Base-by-base conservation (phyloP, 2,888 invertebrate species). In the Steromphala cineraria region DNA sequence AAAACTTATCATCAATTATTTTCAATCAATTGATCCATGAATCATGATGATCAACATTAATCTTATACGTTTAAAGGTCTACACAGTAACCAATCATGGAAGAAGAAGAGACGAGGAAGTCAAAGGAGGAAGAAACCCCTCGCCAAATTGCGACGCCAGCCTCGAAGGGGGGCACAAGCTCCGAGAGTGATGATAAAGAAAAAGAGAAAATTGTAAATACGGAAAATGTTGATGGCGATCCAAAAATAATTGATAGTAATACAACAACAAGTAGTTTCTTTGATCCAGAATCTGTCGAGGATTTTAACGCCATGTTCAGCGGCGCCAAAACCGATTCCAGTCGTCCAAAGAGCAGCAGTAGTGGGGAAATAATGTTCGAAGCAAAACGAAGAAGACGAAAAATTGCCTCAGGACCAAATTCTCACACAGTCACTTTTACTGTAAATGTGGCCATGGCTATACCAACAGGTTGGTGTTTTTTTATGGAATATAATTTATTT, bases 371-470 rank as follows among this genome's bases (percentile, higher is more conserved):
- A 2, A 82, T 87, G n/a, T 86, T 85, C 80, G 85, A 86, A 52
- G 81, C 84, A 13, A 88, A 88, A 78, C 79, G 82, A 24, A 89
- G 85, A 81, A 89, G 88, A 83, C 87, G 82, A 82, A 87, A 88
- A 80, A 77, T 55, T 15, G 85, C 84, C 7, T 55, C 82, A 15
- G 82, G 85, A 21, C 83, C 83, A 2, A 89, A 88, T 78, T 88
- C 86, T 4, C 90, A 92, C 85, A 87, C 89, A 78, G 91, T 92
- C 40, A 91, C 91, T 0, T 91, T 92, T 80, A 91, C 91, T 19
- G 89, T 92, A n/a, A 91, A 90, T 53, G 89, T 92, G 40, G 90
- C 91, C 19, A 85, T 90, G 80, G 92, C 92, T 36, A 86, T 92
- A 8, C 91, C 92, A 53, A 90, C 91, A 82, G 91, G 92, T 92